Evolutionary conservation across 2,113 vertebrate species (phyloP), one percentile per base, ranked within the genome.

Genomic region (Amblyopsis rosae): DNA sequence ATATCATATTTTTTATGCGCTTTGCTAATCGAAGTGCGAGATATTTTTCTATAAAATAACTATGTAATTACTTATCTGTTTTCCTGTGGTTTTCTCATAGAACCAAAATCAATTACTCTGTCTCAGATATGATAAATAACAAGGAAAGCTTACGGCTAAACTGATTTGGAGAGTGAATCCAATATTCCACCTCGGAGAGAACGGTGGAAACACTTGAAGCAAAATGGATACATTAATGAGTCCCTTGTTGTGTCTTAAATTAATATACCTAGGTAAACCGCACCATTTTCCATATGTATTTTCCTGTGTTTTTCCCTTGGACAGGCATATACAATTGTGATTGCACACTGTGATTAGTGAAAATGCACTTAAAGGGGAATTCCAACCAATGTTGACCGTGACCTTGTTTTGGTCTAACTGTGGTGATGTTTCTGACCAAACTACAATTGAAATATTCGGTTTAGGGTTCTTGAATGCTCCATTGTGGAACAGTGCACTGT

Each of bases 51-150:
- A 80, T 76, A 73, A 82, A 85, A 82, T 57, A 84, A 81, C 76
- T 73, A 71, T 81, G 71, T 85, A 86, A 86, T 86, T 87, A 84
- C 76, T 81, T 83, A 82, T 86, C 75, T 79, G 74, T 85, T 83
- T 80, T 71, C 82, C 79, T 62, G 63, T 80, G 80, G 82, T 83
- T 85, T 85, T 62, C 73, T 88, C 60, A 75, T 72, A 62, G 69
- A 16, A 12, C 70, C 75, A 77, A 69, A 81, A 87, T 91, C 84
- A 91, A 89, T 88, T 86, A 86, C 70, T 79, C 71, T 69, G 73
- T 79, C 82, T 75, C 75, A 76, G 73, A 85, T 88, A 86, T 83
- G 61, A 81, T 87, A 85, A 83, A 84, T 88, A 88, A 88, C 73
- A 67, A 86, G 73, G 60, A 70, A 84, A 80, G 76, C 85, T 87